A percentile compares a stretch with the other conserved stretches of the same genome.
Conservation (phyloP, 2,888 invertebrate genomes). For the Nemapogon koenigi region DNA sequence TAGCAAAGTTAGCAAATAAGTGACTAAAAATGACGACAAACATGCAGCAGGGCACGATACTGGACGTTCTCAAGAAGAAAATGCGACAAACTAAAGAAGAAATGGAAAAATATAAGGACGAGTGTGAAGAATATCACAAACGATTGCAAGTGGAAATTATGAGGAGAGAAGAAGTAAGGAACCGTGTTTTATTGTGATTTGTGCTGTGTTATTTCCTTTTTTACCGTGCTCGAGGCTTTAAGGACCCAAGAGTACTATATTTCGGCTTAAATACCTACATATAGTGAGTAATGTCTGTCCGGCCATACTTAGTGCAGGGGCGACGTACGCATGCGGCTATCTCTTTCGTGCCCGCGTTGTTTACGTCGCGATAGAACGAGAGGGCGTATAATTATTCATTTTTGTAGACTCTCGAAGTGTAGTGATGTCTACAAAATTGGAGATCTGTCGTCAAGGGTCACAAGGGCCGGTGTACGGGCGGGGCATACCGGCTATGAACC, state of each 20-base stretch:
- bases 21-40: conserved; percentile 81
- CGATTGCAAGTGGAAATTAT: conserved; percentile 94
- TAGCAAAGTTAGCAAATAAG: conserved; percentile 42
- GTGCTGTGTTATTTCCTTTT: conserved; percentile 26
- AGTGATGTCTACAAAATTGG: conserved; percentile 28
- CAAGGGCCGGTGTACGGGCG: conserved; percentile 5
- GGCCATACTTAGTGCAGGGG: conserved; percentile 62
- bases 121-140: conserved; percentile 95
- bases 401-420: conserved; percentile 27
- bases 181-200: conserved; percentile 46
- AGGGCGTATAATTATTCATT: conserved; percentile 38
- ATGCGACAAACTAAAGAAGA: conserved; percentile 99
- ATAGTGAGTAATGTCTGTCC: conserved; percentile 66
- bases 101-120: conserved; percentile 98
- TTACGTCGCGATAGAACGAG: conserved; percentile 36
- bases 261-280: conserved; percentile 41
- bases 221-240: background rate
- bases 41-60: conserved; percentile 90
- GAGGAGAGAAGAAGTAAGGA: conserved; percentile 97
- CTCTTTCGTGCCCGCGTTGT: conserved; percentile 47
- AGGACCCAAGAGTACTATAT: conserved; percentile 45
- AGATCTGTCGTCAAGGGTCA: conserved; percentile 20
- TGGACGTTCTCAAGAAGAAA: conserved; percentile 99
- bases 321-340: conserved; percentile 62
- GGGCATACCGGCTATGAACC: too few relatives aligned